These are phyloP conservation scores for Brachionus angularis DNA, from an alignment of 1,140 invertebrate species.

Conservation along the genomic window DNA sequence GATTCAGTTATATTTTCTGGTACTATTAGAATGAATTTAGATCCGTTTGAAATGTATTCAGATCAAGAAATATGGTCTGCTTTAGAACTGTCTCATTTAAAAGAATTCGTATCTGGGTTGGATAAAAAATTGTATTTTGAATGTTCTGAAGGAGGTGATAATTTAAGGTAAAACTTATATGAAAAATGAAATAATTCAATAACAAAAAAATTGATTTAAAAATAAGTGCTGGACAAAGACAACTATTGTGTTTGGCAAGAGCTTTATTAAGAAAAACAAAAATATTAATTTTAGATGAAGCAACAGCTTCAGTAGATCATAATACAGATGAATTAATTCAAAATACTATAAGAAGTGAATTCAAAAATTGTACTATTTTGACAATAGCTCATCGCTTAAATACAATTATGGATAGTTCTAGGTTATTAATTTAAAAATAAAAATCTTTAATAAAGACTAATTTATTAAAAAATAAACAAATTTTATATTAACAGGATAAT, in stretches of 20 bases:
- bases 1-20: conserved; percentile 84
- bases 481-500: too few species aligned
- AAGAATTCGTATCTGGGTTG: conserved; percentile 52
- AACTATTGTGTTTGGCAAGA: conserved; percentile 62
- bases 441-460: too few species aligned
- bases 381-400: conserved; percentile 60
- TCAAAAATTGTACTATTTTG: conserved; percentile 57
- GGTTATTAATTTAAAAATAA: too few species aligned
- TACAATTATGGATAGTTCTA: conserved; percentile 57
- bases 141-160: conserved; percentile 46
- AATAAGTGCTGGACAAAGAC: conserved; percentile 61
- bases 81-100: conserved; percentile 67
- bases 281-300: conserved; percentile 71
- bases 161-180: neutral
- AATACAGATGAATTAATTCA: conserved; percentile 59
- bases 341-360: conserved; percentile 54
- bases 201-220: neutral
- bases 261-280: conserved; percentile 64
- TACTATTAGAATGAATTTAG: conserved; percentile 65
- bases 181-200: too few species aligned
- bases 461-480: too few species aligned
- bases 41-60: conserved; percentile 65
- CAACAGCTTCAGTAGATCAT: conserved; percentile 59
- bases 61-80: conserved; percentile 70
- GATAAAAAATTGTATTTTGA: conserved; percentile 53